Evolutionary conservation across 1,140 invertebrate genomes (phyloP), one percentile per base, ranked within the genome.

Genomic region (Druon quercuslanigerum): DNA sequence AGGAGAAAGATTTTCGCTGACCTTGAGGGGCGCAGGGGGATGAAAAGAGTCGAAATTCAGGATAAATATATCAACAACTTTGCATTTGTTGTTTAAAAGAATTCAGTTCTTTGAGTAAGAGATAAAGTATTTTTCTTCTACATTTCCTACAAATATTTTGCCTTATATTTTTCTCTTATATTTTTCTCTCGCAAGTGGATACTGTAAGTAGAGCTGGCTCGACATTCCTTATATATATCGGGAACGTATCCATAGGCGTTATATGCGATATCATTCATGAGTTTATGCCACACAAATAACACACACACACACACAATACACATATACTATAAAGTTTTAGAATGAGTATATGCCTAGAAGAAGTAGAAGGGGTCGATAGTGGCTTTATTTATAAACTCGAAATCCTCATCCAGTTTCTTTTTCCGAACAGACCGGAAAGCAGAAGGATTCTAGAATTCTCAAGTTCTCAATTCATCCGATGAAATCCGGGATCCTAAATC

Each of bases 91-190:
- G 11, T n/a, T n/a, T 16, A 16, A 33, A 14, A 8, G 13, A n/a
- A 16, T 66, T 66, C 25, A 66, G 33, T 66, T 66, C n/a, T 66
- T 40, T 66, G 6, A 66, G 60, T 25, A 40, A n/a, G 60, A 66
- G 33, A 66, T n/a, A n/a, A 46, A 46, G 40, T 46, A 46, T 46
- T 46, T 46, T 46, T 11, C 9, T 46, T 46, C 9, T 46, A 66
- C 60, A 46, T 40, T 40, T 40, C 60, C 40, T 66, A 25, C 60
- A 40, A 20, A 66, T 66, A 60, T 60, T 66, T 46, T 66, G 14
- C 60, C 60, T 66, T 46, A 66, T 66, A 66, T 66, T 66, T 66
- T 66, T 66, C 25, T 66, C 14, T 40, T n/a, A n/a, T n/a, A n/a
- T n/a, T n/a, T n/a, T n/a, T n/a, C n/a, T n/a, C n/a, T n/a, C 16